Conservation (phyloP, 1,140 invertebrate genomes). For the Ectropis grisescens region DNA sequence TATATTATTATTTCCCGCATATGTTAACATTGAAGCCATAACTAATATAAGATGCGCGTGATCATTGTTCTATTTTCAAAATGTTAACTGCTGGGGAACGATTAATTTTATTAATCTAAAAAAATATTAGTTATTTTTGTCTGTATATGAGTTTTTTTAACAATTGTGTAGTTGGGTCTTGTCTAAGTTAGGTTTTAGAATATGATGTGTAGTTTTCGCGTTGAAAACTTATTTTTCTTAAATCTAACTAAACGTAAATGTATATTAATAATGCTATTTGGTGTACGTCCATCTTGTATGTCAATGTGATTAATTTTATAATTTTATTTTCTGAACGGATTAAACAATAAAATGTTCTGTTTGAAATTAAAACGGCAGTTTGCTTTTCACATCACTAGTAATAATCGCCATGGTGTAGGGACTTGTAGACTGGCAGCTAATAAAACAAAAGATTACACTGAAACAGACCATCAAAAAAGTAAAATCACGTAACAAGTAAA, state of each 20-base stretch:
- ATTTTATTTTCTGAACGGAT: conserved; percentile 59
- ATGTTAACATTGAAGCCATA: conserved; percentile 56
- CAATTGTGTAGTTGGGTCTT: conserved; percentile 43
- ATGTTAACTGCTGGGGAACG: conserved; percentile 17
- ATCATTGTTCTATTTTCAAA: not conserved
- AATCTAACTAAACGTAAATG: conserved; percentile 53
- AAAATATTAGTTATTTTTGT: conserved; percentile 43
- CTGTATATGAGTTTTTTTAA: conserved; percentile 62
- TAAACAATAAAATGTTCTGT: conserved; percentile 70
- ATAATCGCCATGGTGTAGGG: too few relatives aligned
- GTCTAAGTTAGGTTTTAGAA: conserved; percentile 52
- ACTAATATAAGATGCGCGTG: conserved; percentile 17
- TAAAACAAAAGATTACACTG: too few relatives aligned
- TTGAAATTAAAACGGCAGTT: conserved; percentile 57
- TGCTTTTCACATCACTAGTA: conserved; percentile 29
- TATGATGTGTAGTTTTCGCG: conserved; percentile 36
- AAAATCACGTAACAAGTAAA: not conserved
- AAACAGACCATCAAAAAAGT: too few relatives aligned
- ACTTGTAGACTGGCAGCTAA: too few relatives aligned
- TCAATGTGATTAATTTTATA: conserved; percentile 64
- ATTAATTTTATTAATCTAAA: conserved; percentile 20
- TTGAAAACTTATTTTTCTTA: conserved; percentile 42
- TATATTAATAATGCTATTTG: conserved; percentile 57
- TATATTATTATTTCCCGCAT: conserved; percentile 55
- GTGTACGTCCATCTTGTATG: conserved; percentile 67